Conservation (phyloP, 2,113 vertebrate species). For the Rhodinocichla rosea region DNA sequence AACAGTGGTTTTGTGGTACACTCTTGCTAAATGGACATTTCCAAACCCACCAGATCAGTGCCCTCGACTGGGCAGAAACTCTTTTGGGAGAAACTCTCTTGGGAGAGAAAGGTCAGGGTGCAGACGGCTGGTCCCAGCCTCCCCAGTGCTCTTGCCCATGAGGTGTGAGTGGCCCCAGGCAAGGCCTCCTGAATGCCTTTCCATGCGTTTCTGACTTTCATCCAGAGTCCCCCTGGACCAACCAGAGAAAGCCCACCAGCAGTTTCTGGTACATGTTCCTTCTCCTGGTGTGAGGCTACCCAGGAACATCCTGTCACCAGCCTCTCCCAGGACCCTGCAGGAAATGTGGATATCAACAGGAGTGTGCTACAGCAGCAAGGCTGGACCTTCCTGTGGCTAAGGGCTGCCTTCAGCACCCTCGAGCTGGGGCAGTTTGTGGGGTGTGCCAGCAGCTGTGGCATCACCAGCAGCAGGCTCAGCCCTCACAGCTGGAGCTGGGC, state of each 20-base stretch:
- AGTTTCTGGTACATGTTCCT: neutral
- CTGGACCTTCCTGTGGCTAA: neutral
- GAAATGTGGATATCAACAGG: neutral
- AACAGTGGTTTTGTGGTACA: fast-evolving
- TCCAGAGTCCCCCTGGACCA: neutral
- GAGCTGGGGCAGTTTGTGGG: fast-evolving
- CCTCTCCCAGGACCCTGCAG: fast-evolving
- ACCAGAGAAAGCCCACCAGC: neutral
- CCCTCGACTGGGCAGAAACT: neutral
- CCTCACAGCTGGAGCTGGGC: neutral
- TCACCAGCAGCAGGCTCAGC: neutral
- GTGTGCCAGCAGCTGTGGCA: neutral
- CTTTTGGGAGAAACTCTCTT: neutral
- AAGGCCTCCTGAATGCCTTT: neutral
- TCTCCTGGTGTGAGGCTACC: fast-evolving
- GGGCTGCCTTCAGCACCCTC: neutral
- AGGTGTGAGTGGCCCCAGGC: fast-evolving
- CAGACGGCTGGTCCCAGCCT: neutral
- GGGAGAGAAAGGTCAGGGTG: neutral
- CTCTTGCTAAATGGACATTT: neutral
- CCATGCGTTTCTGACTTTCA: fast-evolving
- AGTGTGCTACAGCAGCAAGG: fast-evolving
- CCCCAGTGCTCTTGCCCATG: neutral
- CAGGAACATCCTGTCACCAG: neutral
- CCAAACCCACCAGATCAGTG: neutral